These are phyloP conservation scores for Acrobeloides nanus DNA, from an alignment of 2,888 invertebrate genomes.

Conservation along the genomic window DNA sequence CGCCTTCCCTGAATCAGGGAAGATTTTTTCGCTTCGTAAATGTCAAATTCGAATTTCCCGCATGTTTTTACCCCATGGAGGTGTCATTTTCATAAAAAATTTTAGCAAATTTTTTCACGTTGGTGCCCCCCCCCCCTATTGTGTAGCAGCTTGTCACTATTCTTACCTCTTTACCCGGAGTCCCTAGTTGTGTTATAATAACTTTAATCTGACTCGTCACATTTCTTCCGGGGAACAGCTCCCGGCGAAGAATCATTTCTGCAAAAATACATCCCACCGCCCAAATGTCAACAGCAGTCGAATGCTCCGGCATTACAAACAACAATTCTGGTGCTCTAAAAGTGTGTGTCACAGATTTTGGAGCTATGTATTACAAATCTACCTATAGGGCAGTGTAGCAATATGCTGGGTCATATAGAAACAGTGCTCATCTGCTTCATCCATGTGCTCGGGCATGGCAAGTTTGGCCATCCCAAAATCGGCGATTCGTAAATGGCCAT, in stretches of 20 bases:
- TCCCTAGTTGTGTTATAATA: conserved; percentile 37
- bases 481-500: conserved; percentile 41
- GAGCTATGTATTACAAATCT: neutral
- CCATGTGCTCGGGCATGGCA: conserved; percentile 30
- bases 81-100: too few species aligned
- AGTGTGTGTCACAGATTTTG: neutral
- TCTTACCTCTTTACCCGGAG: conserved; percentile 36
- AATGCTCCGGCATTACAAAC: conserved; percentile 46
- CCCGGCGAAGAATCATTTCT: conserved; percentile 44
- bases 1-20: too few species aligned
- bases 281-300: conserved; percentile 51
- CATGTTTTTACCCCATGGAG: too few species aligned
- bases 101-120: neutral
- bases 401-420: conserved; percentile 52
- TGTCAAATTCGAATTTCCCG: too few species aligned
- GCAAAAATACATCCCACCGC: conserved; percentile 49
- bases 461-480: conserved; percentile 50
- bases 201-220: conserved; percentile 47
- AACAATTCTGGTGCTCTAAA: conserved; percentile 44
- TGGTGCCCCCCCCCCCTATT: neutral
- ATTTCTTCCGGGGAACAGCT: conserved; percentile 43
- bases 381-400: conserved; percentile 43
- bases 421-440: conserved; percentile 47
- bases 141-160: neutral
- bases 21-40: too few species aligned